Evolutionary conservation across 2,797 vertebrate genomes (phyloP).

Genomic region (Falco naumanni): DNA sequence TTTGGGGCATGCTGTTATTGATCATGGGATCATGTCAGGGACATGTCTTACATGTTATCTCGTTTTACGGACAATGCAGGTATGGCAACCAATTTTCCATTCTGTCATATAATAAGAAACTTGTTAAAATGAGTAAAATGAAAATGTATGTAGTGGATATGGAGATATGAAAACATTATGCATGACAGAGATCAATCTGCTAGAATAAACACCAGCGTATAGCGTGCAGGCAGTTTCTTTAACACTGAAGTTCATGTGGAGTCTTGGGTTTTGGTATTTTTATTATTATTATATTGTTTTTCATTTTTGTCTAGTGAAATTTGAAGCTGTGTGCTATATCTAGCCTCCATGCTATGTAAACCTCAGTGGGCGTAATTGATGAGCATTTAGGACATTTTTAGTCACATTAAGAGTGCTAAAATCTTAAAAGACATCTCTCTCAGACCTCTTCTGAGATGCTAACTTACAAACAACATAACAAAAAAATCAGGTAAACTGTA

Average conservation of each 20-base stretch:
- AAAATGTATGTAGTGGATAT: not conserved
- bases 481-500: not conserved
- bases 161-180: not conserved
- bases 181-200: not conserved
- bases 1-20: not conserved
- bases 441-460: not conserved
- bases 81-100: not conserved
- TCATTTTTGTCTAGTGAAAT: not conserved
- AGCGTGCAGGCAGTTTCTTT: not conserved
- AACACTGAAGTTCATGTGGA: not conserved
- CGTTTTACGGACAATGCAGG: not conserved
- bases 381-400: constrained; percentile 29
- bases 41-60: not conserved
- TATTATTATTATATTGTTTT: no score
- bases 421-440: not conserved
- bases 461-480: not conserved
- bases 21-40: not conserved
- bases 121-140: not conserved
- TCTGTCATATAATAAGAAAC: not conserved
- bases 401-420: not conserved
- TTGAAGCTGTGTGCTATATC: not conserved
- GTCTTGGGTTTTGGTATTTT: not conserved
- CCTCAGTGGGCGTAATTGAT: not conserved
- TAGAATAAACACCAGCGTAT: not conserved
- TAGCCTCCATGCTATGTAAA: not conserved